Percentiles rank a stretch among this genome's conserved stretches.
Evolutionary conservation across 2,113 vertebrate species (phyloP).

Genomic region (Hippopotamus amphibius): DNA sequence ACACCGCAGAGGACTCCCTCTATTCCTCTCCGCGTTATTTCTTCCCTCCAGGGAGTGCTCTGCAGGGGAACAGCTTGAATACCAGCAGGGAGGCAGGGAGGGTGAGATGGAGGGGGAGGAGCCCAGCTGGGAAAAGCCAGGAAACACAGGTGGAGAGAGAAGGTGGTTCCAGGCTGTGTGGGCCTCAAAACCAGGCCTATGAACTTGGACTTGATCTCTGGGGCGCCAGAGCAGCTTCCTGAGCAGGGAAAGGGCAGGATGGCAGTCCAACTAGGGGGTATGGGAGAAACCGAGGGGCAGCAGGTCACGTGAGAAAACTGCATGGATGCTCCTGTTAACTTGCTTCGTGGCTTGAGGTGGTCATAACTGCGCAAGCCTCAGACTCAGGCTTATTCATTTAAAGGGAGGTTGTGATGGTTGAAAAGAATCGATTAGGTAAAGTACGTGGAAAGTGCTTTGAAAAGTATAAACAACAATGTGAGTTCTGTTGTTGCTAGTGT

Average conservation of each 20-base stretch:
- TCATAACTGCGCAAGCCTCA: not conserved
- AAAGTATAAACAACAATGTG: not conserved
- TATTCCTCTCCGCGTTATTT: rapidly evolving
- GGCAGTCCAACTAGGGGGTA: not conserved
- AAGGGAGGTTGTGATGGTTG: not conserved
- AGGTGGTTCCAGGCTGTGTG: no score
- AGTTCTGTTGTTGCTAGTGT: not conserved
- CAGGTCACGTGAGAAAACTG: not conserved
- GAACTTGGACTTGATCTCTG: not conserved
- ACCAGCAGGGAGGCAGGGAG: not conserved
- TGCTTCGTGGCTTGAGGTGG: not conserved
- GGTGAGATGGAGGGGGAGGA: not conserved
- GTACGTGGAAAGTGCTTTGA: not conserved
- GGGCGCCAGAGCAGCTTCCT: not conserved
- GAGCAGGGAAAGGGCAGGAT: not conserved
- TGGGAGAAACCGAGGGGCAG: not conserved
- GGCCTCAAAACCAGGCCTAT: not conserved
- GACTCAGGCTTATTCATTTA: not conserved
- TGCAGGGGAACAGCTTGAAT: no score
- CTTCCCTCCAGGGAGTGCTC: not conserved
- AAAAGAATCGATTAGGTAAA: not conserved
- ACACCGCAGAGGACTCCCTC: not conserved
- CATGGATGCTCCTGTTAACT: not conserved
- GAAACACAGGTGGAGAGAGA: not conserved
- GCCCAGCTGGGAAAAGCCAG: not conserved